Evolutionary conservation across 2,888 invertebrate genomes (phyloP), one percentile per base, ranked within the genome.

Genomic region (Rhogogaster chlorosoma): DNA sequence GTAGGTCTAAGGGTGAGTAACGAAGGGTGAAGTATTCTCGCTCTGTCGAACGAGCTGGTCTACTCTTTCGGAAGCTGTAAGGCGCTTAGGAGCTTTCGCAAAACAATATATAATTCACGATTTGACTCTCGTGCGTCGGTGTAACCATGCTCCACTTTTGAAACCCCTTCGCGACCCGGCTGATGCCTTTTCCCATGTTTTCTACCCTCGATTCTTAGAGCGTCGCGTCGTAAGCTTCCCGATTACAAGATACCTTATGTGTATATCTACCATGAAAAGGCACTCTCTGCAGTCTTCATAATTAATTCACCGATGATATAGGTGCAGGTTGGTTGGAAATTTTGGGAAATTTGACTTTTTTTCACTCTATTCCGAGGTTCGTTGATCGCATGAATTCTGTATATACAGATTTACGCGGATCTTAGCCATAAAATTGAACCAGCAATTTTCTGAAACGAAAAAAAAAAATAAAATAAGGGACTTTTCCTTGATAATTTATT

Each of bases 81-180:
- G 83, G 67, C 42, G 83, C 83, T 83, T 83, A 83, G 67, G 45
- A 67, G 83, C 83, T 83, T 83, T 83, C 32, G 67, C 49, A 36
- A 70, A 67, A 83, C 67, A 49, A 83, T 83, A 64, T 83, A 83
- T 83, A 67, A 83, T 83, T 64, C 83, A 83, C 12, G 83, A 83
- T 49, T 67, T 49, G 83, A 83, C 70, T 70, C 83, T 32, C 67
- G 22, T 67, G 67, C 83, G 70, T 83, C 26, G 38, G 32, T 67
- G 61, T 80, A 80, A 64, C 80, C 80, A 18, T 49, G 10, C 29
- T 26, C 49, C 49, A 53, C 53, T 18, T 53, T 77, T 22, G 18
- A 77, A 77, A 77, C 77, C 77, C 77, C 32, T 77, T 53, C 77
- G 77, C 15, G 32, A 77, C 29, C 77, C 77, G 45, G 29, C 77